These are phyloP conservation scores for Eubucco bourcierii DNA, from an alignment of 2,113 vertebrate species.

Conservation along the genomic window DNA sequence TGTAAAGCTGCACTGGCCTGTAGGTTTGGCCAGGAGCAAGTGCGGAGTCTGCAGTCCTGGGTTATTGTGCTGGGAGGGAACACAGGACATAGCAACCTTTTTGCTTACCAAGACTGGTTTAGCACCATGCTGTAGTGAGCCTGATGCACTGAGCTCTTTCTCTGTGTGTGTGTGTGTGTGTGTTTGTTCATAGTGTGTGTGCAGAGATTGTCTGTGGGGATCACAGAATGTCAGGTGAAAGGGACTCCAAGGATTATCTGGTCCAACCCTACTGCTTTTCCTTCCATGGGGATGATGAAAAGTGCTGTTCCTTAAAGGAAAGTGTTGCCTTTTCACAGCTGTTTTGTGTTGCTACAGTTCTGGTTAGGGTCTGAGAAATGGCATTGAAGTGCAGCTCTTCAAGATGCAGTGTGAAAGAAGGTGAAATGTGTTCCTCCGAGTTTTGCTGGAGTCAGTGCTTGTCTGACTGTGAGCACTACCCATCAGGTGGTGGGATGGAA, in stretches of 20 bases:
- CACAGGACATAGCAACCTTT: not conserved
- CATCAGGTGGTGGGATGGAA: not conserved
- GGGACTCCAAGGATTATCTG: too few species aligned
- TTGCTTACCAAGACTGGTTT: conserved; percentile 22
- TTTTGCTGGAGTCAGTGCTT: not conserved
- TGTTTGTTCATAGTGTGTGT: not conserved
- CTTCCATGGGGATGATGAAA: not conserved
- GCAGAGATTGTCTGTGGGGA: not conserved
- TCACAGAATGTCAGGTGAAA: too few species aligned
- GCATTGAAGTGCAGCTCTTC: not conserved
- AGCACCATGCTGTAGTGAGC: not conserved
- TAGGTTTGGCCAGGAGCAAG: not conserved
- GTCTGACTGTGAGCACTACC: not conserved
- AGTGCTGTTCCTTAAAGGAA: not conserved
- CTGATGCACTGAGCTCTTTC: not conserved
- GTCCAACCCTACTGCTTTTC: too few species aligned
- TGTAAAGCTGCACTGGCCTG: not conserved
- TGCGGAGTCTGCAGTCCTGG: not conserved
- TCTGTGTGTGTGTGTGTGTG: too few species aligned
- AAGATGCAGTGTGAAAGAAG: not conserved
- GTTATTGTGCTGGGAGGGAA: not conserved
- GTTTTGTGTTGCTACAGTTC: not conserved
- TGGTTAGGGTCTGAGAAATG: not conserved
- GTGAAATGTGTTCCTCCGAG: not conserved
- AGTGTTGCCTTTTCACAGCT: not conserved